Evolutionary conservation across 2,797 vertebrate species (phyloP).

Genomic region (Melopsittacus undulatus): DNA sequence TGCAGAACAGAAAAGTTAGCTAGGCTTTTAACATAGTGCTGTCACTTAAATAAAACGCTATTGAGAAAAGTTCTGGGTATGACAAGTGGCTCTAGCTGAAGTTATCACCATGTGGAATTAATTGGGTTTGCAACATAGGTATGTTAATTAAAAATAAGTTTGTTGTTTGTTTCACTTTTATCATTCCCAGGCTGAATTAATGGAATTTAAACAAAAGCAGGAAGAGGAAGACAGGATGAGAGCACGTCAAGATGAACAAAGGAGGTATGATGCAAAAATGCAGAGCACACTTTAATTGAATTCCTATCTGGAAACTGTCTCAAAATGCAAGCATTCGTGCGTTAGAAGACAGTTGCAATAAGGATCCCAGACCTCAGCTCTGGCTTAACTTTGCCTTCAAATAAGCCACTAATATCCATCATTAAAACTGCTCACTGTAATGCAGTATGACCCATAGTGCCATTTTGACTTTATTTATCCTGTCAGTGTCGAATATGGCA

Average conservation of each 20-base stretch:
- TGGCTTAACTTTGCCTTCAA: not conserved
- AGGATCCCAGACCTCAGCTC: not conserved
- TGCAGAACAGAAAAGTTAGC: not conserved
- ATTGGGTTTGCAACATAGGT: conserved; percentile 1
- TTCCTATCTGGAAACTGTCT: not conserved
- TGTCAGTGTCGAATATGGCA: not conserved
- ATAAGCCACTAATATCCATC: not conserved
- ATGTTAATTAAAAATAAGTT: conserved; percentile 49
- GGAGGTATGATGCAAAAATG: conserved; percentile 75
- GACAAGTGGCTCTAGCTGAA: not conserved
- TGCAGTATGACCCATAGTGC: not conserved
- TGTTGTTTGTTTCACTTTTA: not conserved
- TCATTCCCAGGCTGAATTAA: conserved; percentile 76
- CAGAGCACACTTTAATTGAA: not conserved
- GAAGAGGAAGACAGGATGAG: conserved; percentile 71
- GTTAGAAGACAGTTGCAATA: not conserved
- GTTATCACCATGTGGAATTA: conserved; percentile 27
- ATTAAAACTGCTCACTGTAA: not conserved
- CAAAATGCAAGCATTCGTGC: not conserved
- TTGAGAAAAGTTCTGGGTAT: conserved; percentile 23
- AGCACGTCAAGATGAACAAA: conserved; percentile 73
- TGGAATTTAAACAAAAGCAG: conserved; percentile 70
- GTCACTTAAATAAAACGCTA: not conserved
- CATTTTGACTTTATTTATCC: not conserved
- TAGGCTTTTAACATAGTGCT: not conserved